Conservation (phyloP, 2,797 vertebrate genomes). For the Astyanax mexicanus region DNA sequence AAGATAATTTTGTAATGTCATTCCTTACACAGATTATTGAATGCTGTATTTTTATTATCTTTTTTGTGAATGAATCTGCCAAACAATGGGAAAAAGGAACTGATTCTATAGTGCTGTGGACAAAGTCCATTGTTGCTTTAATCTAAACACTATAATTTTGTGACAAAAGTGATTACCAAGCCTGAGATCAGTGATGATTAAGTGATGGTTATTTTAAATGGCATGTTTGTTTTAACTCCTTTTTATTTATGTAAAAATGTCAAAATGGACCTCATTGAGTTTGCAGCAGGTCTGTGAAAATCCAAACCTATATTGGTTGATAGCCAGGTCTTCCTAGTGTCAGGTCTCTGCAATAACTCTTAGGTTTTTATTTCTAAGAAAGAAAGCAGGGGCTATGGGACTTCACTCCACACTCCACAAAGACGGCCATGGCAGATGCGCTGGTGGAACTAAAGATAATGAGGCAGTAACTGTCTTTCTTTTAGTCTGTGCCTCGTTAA, state of each 20-base stretch:
- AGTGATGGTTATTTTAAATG: no score
- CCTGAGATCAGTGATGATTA: no score
- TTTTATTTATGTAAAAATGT: background rate
- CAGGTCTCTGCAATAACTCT: background rate
- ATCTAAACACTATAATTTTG: no score
- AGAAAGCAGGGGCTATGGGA: background rate
- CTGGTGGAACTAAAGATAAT: conserved; percentile 16
- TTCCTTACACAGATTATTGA: background rate
- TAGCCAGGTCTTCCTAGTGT: no score
- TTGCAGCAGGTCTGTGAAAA: background rate
- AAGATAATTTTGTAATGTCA: background rate
- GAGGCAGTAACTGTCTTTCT: background rate
- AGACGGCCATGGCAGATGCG: conserved; percentile 2
- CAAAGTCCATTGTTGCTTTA: no score
- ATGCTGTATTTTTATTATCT: background rate
- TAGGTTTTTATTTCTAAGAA: background rate
- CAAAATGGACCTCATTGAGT: background rate
- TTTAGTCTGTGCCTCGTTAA: conserved; percentile 24
- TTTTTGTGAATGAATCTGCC: background rate
- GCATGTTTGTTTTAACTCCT: background rate
- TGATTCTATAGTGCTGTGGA: no score
- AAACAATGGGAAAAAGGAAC: no score
- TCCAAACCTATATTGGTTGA: no score
- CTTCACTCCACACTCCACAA: background rate
- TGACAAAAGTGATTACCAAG: no score